Percentiles rank a stretch among this genome's conserved stretches.
Conservation (phyloP, 2,888 invertebrate genomes). For the Eilema caniola region DNA sequence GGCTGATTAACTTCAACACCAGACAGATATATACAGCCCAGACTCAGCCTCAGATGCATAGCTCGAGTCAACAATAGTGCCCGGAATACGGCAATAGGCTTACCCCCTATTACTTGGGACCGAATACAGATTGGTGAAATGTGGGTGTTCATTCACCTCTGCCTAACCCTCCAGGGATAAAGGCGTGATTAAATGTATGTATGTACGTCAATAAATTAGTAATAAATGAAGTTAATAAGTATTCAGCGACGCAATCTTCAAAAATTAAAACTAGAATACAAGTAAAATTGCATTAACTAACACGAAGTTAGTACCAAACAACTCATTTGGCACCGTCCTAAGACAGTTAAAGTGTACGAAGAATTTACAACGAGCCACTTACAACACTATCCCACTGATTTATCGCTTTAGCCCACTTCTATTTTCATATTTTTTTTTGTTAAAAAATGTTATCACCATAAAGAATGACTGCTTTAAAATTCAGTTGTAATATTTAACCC, state of each 20-base stretch:
- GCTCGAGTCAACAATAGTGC: too few relatives aligned
- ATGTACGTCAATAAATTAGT: too few relatives aligned
- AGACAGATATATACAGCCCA: too few relatives aligned
- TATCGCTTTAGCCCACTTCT: constrained; percentile 15
- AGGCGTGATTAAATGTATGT: too few relatives aligned
- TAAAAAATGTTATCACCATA: background rate
- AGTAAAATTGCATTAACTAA: constrained; percentile 37
- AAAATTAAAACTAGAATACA: background rate
- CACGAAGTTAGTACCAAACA: constrained; percentile 19
- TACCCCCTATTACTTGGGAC: too few relatives aligned
- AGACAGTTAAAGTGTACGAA: constrained; percentile 18
- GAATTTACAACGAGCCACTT: constrained; percentile 20
- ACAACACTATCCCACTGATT: constrained; percentile 16
- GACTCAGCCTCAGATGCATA: too few relatives aligned
- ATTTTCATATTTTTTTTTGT: background rate
- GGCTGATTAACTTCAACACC: too few relatives aligned
- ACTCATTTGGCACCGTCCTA: constrained; percentile 39
- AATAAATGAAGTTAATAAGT: too few relatives aligned
- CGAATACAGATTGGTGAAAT: too few relatives aligned
- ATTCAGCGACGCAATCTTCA: background rate
- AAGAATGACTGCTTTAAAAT: background rate
- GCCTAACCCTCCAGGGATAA: too few relatives aligned
- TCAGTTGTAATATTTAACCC: background rate
- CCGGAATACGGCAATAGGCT: too few relatives aligned
- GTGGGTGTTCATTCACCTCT: too few relatives aligned